Base-by-base conservation (phyloP, 1,140 invertebrate species). In the Galleria mellonella region DNA sequence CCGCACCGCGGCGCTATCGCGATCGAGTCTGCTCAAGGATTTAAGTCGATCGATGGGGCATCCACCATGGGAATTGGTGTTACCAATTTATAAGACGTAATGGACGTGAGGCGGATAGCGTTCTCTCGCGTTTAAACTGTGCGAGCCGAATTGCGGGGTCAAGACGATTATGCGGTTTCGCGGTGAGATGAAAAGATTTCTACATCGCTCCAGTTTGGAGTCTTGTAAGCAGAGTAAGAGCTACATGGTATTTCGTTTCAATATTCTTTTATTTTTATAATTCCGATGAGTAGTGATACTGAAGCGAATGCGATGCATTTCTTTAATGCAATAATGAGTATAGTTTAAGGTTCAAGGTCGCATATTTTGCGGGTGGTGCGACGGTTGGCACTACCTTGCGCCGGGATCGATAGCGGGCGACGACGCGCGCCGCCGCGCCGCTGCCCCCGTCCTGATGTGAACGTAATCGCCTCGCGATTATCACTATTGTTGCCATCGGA, bases 321-420 rank as follows among this genome's bases (percentile, higher is more conserved):
- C 23, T 36, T 17, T 8, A 37, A 17, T 43, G 41, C 41, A 43
- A 27, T 43, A 23, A 43, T 32, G 41, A 31, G 32, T 30, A 41
- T 49, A 51, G 44, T 44, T 43, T 44, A 55, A 64, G 61, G 68
- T 72, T 74, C 68, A 72, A 74, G 68, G 68, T 62, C 65, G 65
- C 51, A 40, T 51, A 46, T 53, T 58, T 58, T 44, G 57, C 63
- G 57, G 60, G 42, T 48, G 32, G 36, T 33, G 36, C 53, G 57
- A 58, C 51, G 65, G 63, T 66, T 48, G 61, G 62, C 59, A 58
- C 60, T 48, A 51, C 54, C 59, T 58, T 56, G 53, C 50, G 53
- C 40, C 65, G 64, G 66, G 73, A 78, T 69, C 61, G 77, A 78
- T 77, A 67, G 63, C 63, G 56, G 57, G 53, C 62, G 72, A 54